Evolutionary conservation across 1,140 invertebrate genomes (phyloP), one percentile per base, ranked within the genome.

Genomic region (Drosophila novamexicana): DNA sequence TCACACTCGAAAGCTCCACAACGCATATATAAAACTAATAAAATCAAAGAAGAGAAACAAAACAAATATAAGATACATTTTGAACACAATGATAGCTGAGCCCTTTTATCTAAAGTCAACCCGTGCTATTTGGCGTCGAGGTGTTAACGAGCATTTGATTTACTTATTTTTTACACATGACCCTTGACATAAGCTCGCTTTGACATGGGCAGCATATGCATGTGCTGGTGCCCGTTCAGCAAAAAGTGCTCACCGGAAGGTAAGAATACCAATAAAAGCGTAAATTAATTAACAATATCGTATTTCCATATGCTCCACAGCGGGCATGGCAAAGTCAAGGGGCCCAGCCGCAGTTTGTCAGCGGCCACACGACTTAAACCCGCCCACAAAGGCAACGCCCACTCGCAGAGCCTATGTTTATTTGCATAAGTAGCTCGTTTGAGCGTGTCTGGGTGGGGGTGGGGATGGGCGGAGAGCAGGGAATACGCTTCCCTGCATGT

Each of bases 281-380:
- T 89, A 89, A 89, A 89, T 89, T 89, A 89, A 89, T 89, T 89
- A 89, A 90, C 77, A 89, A 81, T 81, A 90, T 89, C 81, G 70
- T 73, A 73, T 89, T 81, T 86, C 84, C 82, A 77, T 72, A 76
- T 79, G 72, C 68, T 63, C 9, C 74, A 36, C 42, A 62, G 58
- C 18, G 45, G 66, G 63, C 49, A 63, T 53, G 66, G 50, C 37
- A 59, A 69, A 71, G 61, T 12, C n/a, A 7, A 12, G n/a, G 6
- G 42, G 7, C 7, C 47, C 9, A 49, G 47, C 29, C 22, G 12
- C 57, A 39, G 34, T 56, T 56, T 54, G 52, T 37, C 34, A 32
- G 57, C 59, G 39, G 18, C 39, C 18, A n/a, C 18, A 62, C 58
- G 67, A 29, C 29, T 12, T n/a, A 12, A 12, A 2, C 2, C 64